These are phyloP conservation scores for Carpatolechia fugitivella DNA, from an alignment of 2,888 invertebrate genomes.

Conservation along the genomic window DNA sequence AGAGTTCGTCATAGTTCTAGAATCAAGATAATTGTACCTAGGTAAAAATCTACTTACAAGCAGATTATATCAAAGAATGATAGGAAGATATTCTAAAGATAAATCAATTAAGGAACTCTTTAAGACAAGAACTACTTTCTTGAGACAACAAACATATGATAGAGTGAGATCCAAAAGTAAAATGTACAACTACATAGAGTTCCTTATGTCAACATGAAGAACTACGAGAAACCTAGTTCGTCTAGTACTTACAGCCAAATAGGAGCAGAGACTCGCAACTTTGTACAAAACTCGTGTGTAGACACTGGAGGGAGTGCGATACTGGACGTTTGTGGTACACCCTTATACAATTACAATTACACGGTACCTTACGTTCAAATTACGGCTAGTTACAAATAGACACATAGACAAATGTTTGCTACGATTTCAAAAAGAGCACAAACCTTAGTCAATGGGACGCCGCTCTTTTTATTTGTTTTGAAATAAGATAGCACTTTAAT, in stretches of 20 bases:
- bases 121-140: not conserved
- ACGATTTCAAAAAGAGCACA: not conserved
- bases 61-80: not conserved
- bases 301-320: slow-evolving; percentile 79
- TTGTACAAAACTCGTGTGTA: slow-evolving; percentile 75
- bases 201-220: not conserved
- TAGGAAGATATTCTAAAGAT: not conserved
- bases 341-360: slow-evolving; percentile 46
- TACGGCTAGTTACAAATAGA: not conserved
- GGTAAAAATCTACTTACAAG: not conserved
- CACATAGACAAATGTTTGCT: not conserved
- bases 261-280: slow-evolving; percentile 57
- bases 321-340: slow-evolving; percentile 72
- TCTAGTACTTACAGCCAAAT: slow-evolving; percentile 42
- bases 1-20: no score
- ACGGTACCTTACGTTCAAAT: not conserved
- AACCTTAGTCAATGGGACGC: no score
- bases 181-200: not conserved
- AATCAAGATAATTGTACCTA: not conserved
- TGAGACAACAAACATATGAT: not conserved
- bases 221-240: not conserved
- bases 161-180: not conserved
- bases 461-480: no score
- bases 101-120: not conserved
- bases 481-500: no score